Base-by-base conservation (phyloP, 2,797 vertebrate species). In the Pelochelys cantorii region DNA sequence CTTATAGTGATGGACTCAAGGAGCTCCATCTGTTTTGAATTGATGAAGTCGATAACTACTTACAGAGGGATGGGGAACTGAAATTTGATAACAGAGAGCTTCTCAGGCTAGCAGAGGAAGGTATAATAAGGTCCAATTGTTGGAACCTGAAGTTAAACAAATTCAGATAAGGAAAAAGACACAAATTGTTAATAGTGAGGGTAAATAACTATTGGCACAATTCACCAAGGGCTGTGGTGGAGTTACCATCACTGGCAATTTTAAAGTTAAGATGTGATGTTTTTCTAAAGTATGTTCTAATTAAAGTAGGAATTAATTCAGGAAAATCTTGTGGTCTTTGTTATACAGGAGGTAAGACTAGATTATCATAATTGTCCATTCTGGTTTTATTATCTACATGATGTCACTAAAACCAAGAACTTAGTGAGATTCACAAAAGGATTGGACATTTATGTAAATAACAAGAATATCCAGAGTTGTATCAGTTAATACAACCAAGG, bases 171-270 rank as follows among this genome's bases (percentile, higher is more conserved):
- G 60, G 79, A 87, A 54, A 62, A 79, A 52, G 11, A 75, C 7
- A 2, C 7, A 1, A 74, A 22, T 80, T 87, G 86, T 78, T 5
- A 93, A 42, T 31, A 89, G 25, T 52, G 74, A 37, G 91, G 84
- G 42, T 10, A 65, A 37, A 60, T n/a, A 60, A 29, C 55, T 79
- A 17, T 23, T 81, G 55, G 15, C 56, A 42, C 6, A 31, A 34
- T 87, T 93, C 79, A 17, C 79, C 25, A 27, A 7, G 25, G 53
- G 25, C 6, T 4, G 4, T 15, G 4, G 1, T 57, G 56, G 7
- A 5, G 89, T 88, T 29, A 42, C 37, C 12, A 4, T 86, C 18
- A 52, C 13, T 93, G 60, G 34, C 60, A 88, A 93, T 92, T 37
- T 88, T 14, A 14, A 81, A 80, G 20, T 81, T 65, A 68, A 74